Percentiles rank a stretch among this genome's conserved stretches.
These are phyloP conservation scores for Takifugu ocellatus DNA, from an alignment of 2,797 vertebrate genomes.

Conservation along the genomic window DNA sequence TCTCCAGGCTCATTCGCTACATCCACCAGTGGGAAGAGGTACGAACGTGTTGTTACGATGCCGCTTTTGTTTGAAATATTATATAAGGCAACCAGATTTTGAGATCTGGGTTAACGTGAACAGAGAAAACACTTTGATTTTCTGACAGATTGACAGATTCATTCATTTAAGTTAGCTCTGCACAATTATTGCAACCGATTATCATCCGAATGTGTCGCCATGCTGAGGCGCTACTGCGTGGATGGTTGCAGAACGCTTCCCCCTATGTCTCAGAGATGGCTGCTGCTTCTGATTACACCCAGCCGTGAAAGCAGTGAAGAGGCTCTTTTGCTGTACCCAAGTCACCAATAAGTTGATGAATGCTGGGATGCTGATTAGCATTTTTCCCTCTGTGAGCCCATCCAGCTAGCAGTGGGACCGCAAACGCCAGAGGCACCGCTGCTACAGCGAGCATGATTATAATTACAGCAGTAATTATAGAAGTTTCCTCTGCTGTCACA, in stretches of 20 bases:
- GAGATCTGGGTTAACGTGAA: constrained; percentile 8
- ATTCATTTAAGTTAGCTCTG: constrained; percentile 9
- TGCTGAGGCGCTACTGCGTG: constrained; percentile 22
- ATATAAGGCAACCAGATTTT: neutral
- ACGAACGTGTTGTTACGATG: constrained; percentile 36
- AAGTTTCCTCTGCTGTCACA: constrained; percentile 52
- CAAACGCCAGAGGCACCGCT: constrained; percentile 41
- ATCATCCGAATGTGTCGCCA: constrained; percentile 24
- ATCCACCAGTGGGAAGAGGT: constrained; percentile 99
- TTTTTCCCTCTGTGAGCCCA: constrained; percentile 46
- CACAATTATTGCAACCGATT: constrained; percentile 15
- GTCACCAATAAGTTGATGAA: constrained; percentile 60
- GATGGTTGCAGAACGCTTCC: constrained; percentile 29
- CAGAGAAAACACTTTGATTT: neutral
- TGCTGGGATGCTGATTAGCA: constrained; percentile 52
- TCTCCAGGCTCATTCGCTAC: constrained; percentile 96
- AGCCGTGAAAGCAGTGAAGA: constrained; percentile 53
- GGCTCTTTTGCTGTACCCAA: constrained; percentile 43
- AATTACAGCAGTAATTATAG: constrained; percentile 71
- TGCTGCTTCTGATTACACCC: constrained; percentile 56
- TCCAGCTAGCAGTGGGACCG: constrained; percentile 52
- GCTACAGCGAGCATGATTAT: constrained; percentile 60
- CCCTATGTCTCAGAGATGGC: constrained; percentile 21
- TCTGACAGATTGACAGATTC: constrained; percentile 24
- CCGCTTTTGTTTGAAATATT: neutral